phyloP scores from a whole-genome alignment of 2,888 invertebrate genomes.

The Tetranychus truncatus region DNA sequence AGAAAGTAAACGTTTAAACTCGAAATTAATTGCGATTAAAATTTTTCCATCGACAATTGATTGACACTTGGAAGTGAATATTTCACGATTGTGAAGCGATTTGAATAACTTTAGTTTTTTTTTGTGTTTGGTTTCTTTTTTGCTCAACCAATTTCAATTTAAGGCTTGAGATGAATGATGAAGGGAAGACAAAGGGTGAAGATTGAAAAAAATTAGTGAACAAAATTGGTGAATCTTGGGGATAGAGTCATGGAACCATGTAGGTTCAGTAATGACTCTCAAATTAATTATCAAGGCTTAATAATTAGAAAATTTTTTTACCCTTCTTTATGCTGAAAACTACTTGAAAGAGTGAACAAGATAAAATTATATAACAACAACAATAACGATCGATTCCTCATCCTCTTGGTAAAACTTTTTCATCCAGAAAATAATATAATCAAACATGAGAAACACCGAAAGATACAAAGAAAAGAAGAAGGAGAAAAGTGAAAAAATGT shows the following conservation, averaged over 20 bases:
- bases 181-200: conserved; percentile 2
- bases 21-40: too few relatives aligned
- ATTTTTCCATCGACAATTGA: too few relatives aligned
- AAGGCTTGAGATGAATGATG: neutral
- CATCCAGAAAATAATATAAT: neutral
- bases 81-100: too few relatives aligned
- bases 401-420: neutral
- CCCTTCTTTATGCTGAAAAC: neutral
- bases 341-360: neutral
- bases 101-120: too few relatives aligned
- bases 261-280: conserved; percentile 4
- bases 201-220: neutral
- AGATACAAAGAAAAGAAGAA: neutral
- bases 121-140: too few relatives aligned
- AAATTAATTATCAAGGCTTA: conserved; percentile 11
- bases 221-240: neutral
- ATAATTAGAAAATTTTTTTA: conserved; percentile 6
- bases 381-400: neutral
- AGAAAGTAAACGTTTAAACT: too few relatives aligned
- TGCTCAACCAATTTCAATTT: too few relatives aligned
- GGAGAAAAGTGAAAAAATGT: neutral
- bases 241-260: neutral
- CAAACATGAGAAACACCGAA: neutral
- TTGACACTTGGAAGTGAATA: too few relatives aligned
- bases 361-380: neutral